Conservation (phyloP, 2,888 invertebrate genomes). For the Clanis bilineata region DNA sequence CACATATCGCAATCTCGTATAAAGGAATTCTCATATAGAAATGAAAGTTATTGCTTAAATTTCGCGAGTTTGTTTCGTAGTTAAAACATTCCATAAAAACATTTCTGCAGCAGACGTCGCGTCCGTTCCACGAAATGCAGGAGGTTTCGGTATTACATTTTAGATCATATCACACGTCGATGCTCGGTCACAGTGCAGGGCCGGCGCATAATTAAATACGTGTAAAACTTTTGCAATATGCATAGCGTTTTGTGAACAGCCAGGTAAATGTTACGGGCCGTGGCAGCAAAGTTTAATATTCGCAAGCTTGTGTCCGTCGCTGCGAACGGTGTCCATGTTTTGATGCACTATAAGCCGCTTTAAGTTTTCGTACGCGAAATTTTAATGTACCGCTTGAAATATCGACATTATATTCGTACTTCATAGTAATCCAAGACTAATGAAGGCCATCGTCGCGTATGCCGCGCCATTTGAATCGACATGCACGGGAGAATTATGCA, state of each 20-base stretch:
- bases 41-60: too few species aligned
- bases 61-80: too few species aligned
- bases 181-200: background rate
- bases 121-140: background rate
- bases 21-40: too few species aligned
- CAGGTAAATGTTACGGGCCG: background rate
- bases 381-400: slow-evolving; percentile 4
- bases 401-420: background rate
- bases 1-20: too few species aligned
- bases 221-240: slow-evolving; percentile 10
- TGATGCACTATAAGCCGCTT: slow-evolving; percentile 5
- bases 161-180: background rate
- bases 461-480: background rate
- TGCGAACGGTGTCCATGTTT: background rate
- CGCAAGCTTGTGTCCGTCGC: background rate
- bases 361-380: background rate
- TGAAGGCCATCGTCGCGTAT: background rate
- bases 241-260: slow-evolving; percentile 1
- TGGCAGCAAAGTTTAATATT: background rate
- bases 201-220: background rate
- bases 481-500: background rate
- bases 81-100: background rate
- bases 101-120: background rate
- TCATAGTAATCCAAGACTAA: background rate
- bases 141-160: background rate